Evolutionary conservation across 2,797 vertebrate species (phyloP).

Genomic region (Meriones psammophilus): DNA sequence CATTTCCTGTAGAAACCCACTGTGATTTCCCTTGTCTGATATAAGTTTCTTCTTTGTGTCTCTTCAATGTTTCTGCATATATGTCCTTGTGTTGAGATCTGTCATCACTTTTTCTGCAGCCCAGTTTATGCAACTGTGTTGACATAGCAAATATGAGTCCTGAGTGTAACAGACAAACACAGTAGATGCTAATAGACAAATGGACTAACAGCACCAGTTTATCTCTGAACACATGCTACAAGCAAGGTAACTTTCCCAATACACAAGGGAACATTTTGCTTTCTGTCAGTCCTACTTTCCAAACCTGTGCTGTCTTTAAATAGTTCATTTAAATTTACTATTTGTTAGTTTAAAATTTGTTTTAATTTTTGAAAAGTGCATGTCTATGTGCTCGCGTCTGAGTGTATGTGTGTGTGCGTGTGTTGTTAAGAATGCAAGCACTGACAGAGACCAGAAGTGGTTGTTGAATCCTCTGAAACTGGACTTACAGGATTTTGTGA

Average conservation of each 20-base stretch:
- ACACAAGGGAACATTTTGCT: not conserved
- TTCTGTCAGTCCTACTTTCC: not conserved
- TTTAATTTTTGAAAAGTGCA: not conserved
- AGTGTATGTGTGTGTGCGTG: too few species aligned
- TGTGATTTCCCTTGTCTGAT: not conserved
- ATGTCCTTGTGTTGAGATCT: not conserved
- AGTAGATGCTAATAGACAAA: not conserved
- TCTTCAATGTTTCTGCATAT: not conserved
- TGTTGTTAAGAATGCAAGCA: not conserved
- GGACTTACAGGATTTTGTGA: not conserved
- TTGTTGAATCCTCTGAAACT: not conserved
- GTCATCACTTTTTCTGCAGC: not conserved
- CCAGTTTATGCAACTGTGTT: not conserved
- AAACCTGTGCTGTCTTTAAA: not conserved
- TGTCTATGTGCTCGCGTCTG: not conserved
- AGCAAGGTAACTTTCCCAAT: not conserved
- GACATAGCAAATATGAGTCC: not conserved
- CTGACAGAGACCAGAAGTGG: not conserved
- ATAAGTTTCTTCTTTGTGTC: not conserved
- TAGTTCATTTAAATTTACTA: not conserved
- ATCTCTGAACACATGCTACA: too few species aligned
- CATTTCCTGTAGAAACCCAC: not conserved
- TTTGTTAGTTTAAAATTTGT: not conserved
- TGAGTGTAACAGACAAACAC: not conserved
- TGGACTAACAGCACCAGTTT: accelerated